Base-by-base conservation (phyloP, 2,888 invertebrate genomes). In the Matsumyia berberina region DNA sequence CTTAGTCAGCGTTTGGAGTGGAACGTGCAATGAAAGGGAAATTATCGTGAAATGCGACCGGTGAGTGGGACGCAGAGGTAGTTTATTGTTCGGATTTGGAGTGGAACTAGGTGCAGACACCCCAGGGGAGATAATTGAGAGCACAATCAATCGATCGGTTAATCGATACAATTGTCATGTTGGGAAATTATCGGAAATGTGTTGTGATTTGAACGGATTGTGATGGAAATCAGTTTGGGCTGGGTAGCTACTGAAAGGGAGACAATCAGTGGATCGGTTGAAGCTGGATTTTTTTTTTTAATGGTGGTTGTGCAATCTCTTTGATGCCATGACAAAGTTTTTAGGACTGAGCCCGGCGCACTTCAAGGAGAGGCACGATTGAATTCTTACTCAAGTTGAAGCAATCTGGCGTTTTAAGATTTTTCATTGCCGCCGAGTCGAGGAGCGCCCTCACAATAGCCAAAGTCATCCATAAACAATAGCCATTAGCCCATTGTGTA, bases 1-100 rank as follows among this genome's bases (percentile, higher is more conserved):
- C 78, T 82, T 67, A 58, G 29, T 9, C 1, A 15, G 44, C 17
- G 67, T 8, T 46, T n/a, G 8, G n/a, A 39, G 53, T 49, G 39
- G 46, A 11, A 44, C 46, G 42, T 42, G 53, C 35, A 42, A 12
- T 55, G 66, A 66, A 66, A 74, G 66, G 31, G 74, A 66, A 74
- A 74, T 29, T 35, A 11, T 12, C 15, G 44, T 12, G 35, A 51
- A 66, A 19, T 39, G 31, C n/a, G 9, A 8, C 5, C 9, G 12
- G 46, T n/a, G 46, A 29, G n/a, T 31, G 19, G 44, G 29, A 24
- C n/a, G n/a, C n/a, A 17, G 46, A 49, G 67, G 67, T 35, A 8
- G 19, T 0, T 11, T 42, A 4, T 42, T 29, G 2, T 39, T 39
- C 31, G 31, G 35, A 57, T 37, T 35, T 49, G 15, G 11, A 51